Evolutionary conservation across 2,888 invertebrate genomes (phyloP).

Genomic region (Shargacucullia verbasci): DNA sequence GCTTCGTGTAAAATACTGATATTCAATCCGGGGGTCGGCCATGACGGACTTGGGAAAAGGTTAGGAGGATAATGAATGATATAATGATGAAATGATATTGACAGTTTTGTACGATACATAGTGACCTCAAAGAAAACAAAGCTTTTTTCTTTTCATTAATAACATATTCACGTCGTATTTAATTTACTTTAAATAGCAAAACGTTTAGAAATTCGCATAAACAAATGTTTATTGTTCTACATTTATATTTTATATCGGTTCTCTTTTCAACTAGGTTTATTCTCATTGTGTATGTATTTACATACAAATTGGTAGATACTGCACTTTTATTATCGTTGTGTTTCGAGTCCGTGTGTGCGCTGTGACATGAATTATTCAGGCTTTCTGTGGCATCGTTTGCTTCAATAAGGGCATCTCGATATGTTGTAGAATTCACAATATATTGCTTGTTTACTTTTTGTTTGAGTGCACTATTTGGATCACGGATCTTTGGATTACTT

Average conservation of each 20-base stretch:
- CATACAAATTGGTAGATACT: conserved; percentile 54
- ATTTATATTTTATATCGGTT: conserved; percentile 13
- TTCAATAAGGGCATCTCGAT: conserved; percentile 64
- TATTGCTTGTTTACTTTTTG: conserved; percentile 66
- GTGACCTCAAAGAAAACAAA: too few species aligned
- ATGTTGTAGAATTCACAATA: conserved; percentile 60
- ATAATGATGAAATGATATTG: too few species aligned
- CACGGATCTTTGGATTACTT: conserved; percentile 55
- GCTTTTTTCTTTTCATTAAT: neutral
- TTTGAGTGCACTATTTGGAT: conserved; percentile 55
- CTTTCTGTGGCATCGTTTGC: conserved; percentile 60
- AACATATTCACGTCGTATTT: neutral
- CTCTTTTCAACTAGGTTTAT: conserved; percentile 32
- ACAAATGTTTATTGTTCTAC: neutral
- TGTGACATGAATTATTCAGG: conserved; percentile 71
- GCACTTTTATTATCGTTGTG: conserved; percentile 55
- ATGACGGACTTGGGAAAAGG: too few species aligned
- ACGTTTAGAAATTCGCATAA: neutral
- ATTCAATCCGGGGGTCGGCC: too few species aligned
- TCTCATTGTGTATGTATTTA: conserved; percentile 34
- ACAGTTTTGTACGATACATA: too few species aligned
- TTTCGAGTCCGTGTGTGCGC: conserved; percentile 41
- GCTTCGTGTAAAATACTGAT: too few species aligned
- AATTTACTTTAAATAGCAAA: neutral
- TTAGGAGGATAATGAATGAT: too few species aligned